Evolutionary conservation across 2,797 vertebrate species (phyloP).

Genomic region (Selene dorsalis): DNA sequence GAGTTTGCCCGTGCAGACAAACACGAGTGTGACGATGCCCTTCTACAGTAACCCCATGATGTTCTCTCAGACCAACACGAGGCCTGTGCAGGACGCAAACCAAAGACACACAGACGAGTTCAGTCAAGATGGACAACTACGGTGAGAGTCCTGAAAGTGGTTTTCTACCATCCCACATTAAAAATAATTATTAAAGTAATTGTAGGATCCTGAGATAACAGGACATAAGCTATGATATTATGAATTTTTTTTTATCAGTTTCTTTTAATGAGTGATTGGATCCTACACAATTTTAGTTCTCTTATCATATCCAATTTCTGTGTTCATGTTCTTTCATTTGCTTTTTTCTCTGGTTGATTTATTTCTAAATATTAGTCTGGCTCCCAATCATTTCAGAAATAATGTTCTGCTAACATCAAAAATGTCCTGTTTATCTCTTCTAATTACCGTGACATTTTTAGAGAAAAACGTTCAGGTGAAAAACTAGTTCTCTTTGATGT

Average conservation of each 20-base stretch:
- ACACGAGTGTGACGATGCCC: slow-evolving; percentile 84
- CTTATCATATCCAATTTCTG: background rate
- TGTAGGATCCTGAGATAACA: background rate
- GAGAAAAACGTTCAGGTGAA: background rate
- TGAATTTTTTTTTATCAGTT: background rate
- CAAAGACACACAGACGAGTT: slow-evolving; percentile 84
- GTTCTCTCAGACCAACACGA: slow-evolving; percentile 83
- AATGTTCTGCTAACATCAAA: background rate
- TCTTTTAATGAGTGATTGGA: background rate
- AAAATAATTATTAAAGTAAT: background rate
- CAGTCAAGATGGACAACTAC: slow-evolving; percentile 85
- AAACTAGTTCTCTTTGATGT: background rate
- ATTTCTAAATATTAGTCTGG: background rate
- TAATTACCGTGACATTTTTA: background rate
- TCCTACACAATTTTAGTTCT: background rate
- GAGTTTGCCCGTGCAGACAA: slow-evolving; percentile 81
- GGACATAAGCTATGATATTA: too few relatives aligned
- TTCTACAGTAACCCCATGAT: slow-evolving; percentile 88
- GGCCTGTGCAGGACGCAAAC: slow-evolving; percentile 78
- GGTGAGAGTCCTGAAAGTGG: slow-evolving; percentile 74
- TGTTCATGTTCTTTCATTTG: background rate
- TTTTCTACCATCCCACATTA: background rate
- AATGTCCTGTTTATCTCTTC: background rate
- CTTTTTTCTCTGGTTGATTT: background rate
- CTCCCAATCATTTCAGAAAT: background rate